phyloP scores from a whole-genome alignment of 1,140 invertebrate genomes.

The Danaus plexippus region DNA sequence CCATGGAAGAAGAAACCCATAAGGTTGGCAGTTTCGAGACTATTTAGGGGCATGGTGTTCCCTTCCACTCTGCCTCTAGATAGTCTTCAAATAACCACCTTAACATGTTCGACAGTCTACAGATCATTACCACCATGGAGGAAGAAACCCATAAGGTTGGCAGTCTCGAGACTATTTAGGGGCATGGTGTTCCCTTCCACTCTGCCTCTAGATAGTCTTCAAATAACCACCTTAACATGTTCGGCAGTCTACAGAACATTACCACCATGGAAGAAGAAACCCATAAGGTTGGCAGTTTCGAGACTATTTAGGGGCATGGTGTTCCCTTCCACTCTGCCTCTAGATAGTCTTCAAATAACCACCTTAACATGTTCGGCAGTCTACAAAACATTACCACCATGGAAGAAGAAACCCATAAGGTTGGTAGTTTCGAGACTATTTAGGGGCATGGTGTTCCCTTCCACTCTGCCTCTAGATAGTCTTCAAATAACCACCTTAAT shows the following conservation, averaged over 20 bases:
- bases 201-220: conserved; percentile 6
- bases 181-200: background rate
- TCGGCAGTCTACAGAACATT: background rate
- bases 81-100: too few species aligned
- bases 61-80: too few species aligned
- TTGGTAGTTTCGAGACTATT: conserved; percentile 1
- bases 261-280: background rate
- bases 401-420: background rate
- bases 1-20: too few species aligned
- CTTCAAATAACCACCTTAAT: too few species aligned
- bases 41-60: too few species aligned
- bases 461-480: conserved; percentile 8
- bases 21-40: too few species aligned
- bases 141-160: too few species aligned
- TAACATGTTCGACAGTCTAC: background rate
- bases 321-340: background rate
- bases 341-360: background rate
- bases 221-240: too few species aligned
- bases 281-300: background rate
- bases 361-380: too few species aligned
- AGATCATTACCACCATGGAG: too few species aligned
- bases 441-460: conserved; percentile 1
- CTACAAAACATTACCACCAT: background rate
- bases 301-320: conserved; percentile 1
- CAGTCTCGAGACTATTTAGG: conserved; percentile 1